A percentile compares a stretch with the other conserved stretches of the same genome.
phyloP scores from a whole-genome alignment of 35 echinoderm and acorn worm genomes.

The Nesometra sesokonis region DNA sequence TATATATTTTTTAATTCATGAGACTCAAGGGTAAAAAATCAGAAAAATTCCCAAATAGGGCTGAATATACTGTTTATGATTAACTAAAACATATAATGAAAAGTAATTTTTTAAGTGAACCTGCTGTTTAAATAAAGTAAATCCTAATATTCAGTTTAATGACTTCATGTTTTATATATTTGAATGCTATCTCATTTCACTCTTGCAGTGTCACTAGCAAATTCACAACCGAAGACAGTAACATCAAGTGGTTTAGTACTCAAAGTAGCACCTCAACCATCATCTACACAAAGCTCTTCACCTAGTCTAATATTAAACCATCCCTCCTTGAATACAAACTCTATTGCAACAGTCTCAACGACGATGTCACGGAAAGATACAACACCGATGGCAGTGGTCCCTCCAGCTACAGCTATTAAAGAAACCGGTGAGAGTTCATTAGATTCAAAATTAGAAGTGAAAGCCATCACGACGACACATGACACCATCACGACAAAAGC shows the following conservation, averaged over 20 bases:
- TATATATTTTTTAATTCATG: too few species aligned
- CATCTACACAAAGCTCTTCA: neutral
- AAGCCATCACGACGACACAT: conserved; percentile 28
- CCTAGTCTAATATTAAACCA: neutral
- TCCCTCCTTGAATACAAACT: neutral
- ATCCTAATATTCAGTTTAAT: too few species aligned
- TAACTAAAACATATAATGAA: too few species aligned
- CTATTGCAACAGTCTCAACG: neutral
- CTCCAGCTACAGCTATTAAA: neutral
- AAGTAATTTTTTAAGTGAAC: too few species aligned
- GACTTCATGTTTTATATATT: too few species aligned
- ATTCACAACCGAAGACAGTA: neutral
- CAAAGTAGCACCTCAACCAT: neutral
- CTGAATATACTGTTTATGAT: too few species aligned
- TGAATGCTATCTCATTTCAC: too few species aligned
- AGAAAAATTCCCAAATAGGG: too few species aligned
- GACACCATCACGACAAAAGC: conserved; percentile 30
- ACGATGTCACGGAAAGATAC: conserved; percentile 21
- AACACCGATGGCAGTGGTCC: conserved; percentile 23
- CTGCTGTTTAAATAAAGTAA: too few species aligned
- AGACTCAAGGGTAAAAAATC: too few species aligned
- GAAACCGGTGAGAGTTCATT: neutral
- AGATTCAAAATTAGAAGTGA: conserved; percentile 23
- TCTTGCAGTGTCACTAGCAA: neutral
- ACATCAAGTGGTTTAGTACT: neutral